phyloP scores from a whole-genome alignment of 92 coral and sea anemone species.

The Porites cylindrica region DNA sequence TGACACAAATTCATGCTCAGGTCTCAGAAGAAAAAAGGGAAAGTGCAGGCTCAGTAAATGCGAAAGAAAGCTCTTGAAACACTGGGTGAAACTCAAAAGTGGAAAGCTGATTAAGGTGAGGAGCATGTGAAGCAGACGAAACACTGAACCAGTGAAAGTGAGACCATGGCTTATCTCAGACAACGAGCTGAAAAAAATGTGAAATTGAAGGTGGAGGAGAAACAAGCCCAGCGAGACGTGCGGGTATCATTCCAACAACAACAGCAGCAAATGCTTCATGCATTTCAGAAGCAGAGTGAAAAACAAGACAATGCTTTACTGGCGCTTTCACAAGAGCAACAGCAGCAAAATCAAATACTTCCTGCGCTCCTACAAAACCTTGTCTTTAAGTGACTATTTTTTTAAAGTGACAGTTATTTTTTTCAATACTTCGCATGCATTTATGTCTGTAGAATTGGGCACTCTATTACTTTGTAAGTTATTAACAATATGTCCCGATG shows the following conservation, averaged over 20 bases:
- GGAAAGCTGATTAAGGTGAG: constrained; percentile 32
- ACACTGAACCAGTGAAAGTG: constrained; percentile 31
- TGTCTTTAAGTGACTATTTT: neutral
- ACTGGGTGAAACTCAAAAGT: constrained; percentile 51
- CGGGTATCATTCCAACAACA: constrained; percentile 36
- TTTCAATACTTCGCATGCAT: neutral
- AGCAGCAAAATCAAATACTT: neutral
- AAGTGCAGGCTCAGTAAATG: constrained; percentile 44
- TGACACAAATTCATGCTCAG: neutral
- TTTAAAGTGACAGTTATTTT: neutral
- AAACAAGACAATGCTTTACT: constrained; percentile 18
- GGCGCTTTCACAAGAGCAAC: neutral
- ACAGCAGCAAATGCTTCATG: constrained; percentile 29
- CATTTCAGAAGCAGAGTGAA: constrained; percentile 34
- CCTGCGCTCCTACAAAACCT: neutral
- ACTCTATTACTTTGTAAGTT: neutral
- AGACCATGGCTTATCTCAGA: constrained; percentile 31
- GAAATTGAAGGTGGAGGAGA: constrained; percentile 31
- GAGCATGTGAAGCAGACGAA: constrained; percentile 23
- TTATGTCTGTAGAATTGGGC: neutral
- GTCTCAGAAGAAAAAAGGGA: constrained; percentile 8
- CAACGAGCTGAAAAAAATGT: constrained; percentile 26
- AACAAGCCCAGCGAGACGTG: constrained; percentile 18
- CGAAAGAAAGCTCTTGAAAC: constrained; percentile 54
- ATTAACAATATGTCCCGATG: neutral